Evolutionary conservation across 2,888 invertebrate genomes (phyloP), one percentile per base, ranked within the genome.

Genomic region (Cyclophora albipunctata): DNA sequence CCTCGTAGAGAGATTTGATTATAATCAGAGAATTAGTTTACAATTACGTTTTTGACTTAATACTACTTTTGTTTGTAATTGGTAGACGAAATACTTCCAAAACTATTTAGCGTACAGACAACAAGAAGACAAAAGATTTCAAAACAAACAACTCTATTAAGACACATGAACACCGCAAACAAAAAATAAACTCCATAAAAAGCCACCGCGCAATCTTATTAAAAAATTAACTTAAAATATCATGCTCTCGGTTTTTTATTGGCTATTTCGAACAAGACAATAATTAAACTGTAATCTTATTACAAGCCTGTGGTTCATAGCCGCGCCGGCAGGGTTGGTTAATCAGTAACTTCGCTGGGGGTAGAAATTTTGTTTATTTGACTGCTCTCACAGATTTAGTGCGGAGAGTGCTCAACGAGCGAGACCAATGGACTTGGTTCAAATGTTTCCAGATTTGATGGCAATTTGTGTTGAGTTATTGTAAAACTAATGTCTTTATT

Each of bases 281-380:
- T 55, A 53, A 55, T 55, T 53, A 55, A 55, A 55, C 51, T 43
- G 49, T 55, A 55, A 55, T 55, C 53, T 48, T 46, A 56, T 53
- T 57, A 50, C 50, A 48, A 45, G 47, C 48, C 46, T 45, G 43
- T 45, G 55, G 45, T 34, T 50, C 52, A 48, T 45, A 52, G 53
- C 54, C 50, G 56, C 65, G 47, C 55, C 54, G 52, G 47, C 53
- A 45, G 52, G 50, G 49, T 49, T 66, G 66, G 69, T 75, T 73
- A 74, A 75, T 76, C 73, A 71, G 67, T 34, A 46, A 53, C 47
- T 56, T 57, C 53, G 48, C 52, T 60, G 59, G 57, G 66, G 62
- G 66, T 69, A 63, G 64, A 62, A 58, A 64, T 70, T 70, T 73
- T 71, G 71, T 75, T 75, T 73, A 75, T 74, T 73, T 66, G 66